Conservation (phyloP, 2,113 vertebrate genomes). For the Gavialis gangeticus region DNA sequence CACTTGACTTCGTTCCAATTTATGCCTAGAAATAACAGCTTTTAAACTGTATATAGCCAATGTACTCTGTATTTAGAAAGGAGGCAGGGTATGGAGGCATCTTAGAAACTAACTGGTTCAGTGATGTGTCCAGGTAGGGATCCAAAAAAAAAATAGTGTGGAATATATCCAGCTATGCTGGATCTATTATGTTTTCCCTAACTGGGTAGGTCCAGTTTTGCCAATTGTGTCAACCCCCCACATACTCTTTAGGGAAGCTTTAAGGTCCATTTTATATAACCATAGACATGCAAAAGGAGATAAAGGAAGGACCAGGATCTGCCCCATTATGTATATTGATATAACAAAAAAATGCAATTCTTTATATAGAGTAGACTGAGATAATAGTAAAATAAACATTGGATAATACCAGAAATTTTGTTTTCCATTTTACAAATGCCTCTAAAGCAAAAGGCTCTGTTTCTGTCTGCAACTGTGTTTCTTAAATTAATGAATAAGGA, state of each 20-base stretch:
- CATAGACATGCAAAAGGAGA: not conserved
- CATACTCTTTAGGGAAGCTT: not conserved
- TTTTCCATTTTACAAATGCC: not conserved
- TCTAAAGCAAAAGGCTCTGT: not conserved
- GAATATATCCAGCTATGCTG: not conserved
- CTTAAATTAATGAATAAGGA: no score
- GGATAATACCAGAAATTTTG: not conserved
- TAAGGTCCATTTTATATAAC: not conserved
- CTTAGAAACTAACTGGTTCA: no score
- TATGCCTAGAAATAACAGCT: not conserved
- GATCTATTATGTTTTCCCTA: not conserved
- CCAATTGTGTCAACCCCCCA: not conserved
- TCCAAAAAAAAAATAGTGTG: no score
- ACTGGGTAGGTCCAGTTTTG: not conserved
- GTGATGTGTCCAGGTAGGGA: no score
- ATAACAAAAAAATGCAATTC: not conserved
- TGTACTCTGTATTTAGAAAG: not conserved
- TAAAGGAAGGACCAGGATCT: not conserved
- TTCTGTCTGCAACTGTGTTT: not conserved
- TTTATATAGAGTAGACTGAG: not conserved
- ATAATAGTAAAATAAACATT: not conserved
- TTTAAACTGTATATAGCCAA: not conserved
- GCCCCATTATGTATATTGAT: not conserved
- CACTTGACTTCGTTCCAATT: not conserved
- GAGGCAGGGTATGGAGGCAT: not conserved